Conservation (phyloP, 2,888 invertebrate species). For the Dryocosmus kuriphilus region DNA sequence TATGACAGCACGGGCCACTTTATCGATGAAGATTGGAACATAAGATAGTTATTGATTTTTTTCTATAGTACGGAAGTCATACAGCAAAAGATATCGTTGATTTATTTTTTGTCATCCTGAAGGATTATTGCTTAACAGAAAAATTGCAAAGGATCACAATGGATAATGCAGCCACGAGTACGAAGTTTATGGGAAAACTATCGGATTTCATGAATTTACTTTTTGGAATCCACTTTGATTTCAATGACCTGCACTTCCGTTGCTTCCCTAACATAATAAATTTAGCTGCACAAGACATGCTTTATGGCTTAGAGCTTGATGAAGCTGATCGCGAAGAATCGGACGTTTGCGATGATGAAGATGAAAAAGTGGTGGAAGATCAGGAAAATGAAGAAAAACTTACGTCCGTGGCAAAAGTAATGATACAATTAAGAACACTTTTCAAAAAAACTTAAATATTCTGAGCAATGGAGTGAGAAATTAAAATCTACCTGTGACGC, state of each 20-base stretch:
- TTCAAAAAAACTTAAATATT: slow-evolving; percentile 51
- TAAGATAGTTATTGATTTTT: no score
- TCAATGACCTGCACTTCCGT: slow-evolving; percentile 60
- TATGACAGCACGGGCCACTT: no score
- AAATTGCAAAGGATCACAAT: slow-evolving; percentile 37
- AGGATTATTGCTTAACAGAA: not conserved
- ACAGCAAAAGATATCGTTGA: not conserved
- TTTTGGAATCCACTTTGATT: slow-evolving; percentile 45
- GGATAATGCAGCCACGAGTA: slow-evolving; percentile 38
- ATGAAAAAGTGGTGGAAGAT: slow-evolving; percentile 2
- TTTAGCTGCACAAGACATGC: slow-evolving; percentile 59
- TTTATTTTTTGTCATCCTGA: not conserved
- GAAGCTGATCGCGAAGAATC: slow-evolving; percentile 19
- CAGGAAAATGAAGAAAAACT: slow-evolving; percentile 11
- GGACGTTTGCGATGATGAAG: slow-evolving; percentile 12
- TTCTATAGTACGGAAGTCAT: no score
- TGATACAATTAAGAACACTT: slow-evolving; percentile 48
- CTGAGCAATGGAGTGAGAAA: slow-evolving; percentile 46
- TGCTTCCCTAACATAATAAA: slow-evolving; percentile 64
- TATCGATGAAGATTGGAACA: no score
- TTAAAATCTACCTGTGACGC: slow-evolving; percentile 50
- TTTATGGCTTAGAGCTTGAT: not conserved
- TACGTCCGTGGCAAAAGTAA: slow-evolving; percentile 30
- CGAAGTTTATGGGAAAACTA: slow-evolving; percentile 32
- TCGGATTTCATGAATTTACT: not conserved